phyloP scores from a whole-genome alignment of 2,113 vertebrate genomes.

The Trogon melanurus region DNA sequence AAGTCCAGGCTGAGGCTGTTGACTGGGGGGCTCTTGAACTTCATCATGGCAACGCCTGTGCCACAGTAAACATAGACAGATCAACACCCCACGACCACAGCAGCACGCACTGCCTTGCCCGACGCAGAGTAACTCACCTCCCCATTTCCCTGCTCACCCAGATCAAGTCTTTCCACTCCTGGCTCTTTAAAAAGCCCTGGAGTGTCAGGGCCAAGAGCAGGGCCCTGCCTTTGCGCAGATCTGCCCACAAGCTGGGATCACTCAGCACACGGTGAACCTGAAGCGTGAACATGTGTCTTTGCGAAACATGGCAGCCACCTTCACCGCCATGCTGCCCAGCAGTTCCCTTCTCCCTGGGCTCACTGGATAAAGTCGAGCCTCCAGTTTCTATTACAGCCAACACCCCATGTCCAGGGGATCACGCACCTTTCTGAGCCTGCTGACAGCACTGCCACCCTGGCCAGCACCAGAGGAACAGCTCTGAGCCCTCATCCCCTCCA shows the following conservation, averaged over 20 bases:
- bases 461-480: accelerated
- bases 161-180: accelerated
- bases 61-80: background rate
- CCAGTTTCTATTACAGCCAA: background rate
- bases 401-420: background rate
- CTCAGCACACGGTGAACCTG: background rate
- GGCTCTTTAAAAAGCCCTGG: background rate
- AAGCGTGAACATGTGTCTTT: accelerated
- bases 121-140: background rate
- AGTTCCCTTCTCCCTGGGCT: background rate
- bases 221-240: background rate
- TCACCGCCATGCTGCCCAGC: accelerated
- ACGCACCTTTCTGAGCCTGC: background rate
- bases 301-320: background rate
- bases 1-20: conserved; percentile 92
- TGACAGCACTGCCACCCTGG: background rate
- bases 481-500: background rate
- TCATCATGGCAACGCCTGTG: conserved; percentile 85
- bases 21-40: conserved; percentile 87
- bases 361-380: accelerated
- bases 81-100: background rate
- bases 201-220: background rate
- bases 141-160: background rate
- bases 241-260: background rate
- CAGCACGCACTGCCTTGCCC: background rate